phyloP scores from a whole-genome alignment of 2,113 vertebrate species.

The Tetrax tetrax region DNA sequence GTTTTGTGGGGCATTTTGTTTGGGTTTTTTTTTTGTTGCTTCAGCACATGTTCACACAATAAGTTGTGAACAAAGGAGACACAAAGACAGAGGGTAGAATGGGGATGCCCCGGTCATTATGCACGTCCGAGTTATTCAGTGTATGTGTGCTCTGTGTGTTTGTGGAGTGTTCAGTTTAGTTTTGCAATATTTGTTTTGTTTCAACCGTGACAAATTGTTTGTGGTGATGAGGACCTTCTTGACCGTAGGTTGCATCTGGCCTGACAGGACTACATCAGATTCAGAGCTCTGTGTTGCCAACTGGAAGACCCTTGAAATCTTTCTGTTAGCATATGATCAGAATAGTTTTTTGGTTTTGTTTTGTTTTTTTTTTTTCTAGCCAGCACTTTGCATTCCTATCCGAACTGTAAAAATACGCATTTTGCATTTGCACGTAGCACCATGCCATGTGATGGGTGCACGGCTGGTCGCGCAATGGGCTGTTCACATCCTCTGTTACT shows the following conservation, averaged over 20 bases:
- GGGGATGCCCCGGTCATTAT: neutral
- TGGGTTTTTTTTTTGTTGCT: neutral
- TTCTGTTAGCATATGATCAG: neutral
- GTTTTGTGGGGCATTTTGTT: neutral
- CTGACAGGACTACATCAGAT: neutral
- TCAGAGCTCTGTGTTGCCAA: neutral
- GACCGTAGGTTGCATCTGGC: neutral
- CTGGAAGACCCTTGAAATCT: neutral
- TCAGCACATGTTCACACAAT: accelerated
- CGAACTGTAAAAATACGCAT: accelerated
- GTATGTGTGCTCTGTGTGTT: neutral
- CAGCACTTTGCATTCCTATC: neutral
- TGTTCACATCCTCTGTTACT: neutral
- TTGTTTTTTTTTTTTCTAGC: neutral
- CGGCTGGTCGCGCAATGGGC: neutral
- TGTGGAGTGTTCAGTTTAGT: neutral
- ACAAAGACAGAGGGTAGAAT: neutral
- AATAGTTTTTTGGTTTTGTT: too few species aligned
- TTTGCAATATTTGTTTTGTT: neutral
- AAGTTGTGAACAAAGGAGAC: neutral
- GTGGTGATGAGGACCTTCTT: neutral
- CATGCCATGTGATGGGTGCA: accelerated
- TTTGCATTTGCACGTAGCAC: neutral
- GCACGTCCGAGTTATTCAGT: accelerated
- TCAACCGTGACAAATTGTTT: neutral